These are phyloP conservation scores for Formica exsecta DNA, from an alignment of 1,140 invertebrate genomes.

Conservation along the genomic window DNA sequence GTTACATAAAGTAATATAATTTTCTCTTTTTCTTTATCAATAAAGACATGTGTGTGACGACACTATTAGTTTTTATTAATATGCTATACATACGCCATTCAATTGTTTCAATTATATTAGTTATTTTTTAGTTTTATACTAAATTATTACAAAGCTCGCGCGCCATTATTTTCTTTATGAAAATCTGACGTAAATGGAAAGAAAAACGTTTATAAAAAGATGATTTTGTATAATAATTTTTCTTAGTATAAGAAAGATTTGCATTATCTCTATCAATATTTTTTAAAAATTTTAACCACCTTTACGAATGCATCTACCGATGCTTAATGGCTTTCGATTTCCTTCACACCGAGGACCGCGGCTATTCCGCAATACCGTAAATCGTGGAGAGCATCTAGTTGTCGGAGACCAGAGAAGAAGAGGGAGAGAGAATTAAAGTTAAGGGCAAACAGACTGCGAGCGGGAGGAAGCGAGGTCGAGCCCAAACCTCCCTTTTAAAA, in stretches of 20 bases:
- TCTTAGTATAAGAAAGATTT: background rate
- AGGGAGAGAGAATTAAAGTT: constrained; percentile 54
- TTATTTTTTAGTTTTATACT: too few relatives aligned
- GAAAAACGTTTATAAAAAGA: too few relatives aligned
- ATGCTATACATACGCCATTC: too few relatives aligned
- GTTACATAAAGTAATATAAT: background rate
- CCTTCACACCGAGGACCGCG: constrained; percentile 59
- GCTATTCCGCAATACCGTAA: constrained; percentile 70
- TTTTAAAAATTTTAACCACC: background rate
- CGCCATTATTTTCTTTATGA: too few relatives aligned
- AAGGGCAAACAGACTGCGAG: constrained; percentile 22
- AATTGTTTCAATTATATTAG: too few relatives aligned
- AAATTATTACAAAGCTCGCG: too few relatives aligned
- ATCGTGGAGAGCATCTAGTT: constrained; percentile 65
- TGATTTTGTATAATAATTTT: constrained; percentile 34
- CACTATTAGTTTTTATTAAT: background rate
- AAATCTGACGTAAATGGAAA: too few relatives aligned
- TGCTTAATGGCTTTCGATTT: constrained; percentile 41
- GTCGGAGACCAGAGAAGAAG: constrained; percentile 13
- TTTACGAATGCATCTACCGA: background rate
- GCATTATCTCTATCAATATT: constrained; percentile 26
- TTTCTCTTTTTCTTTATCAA: background rate
- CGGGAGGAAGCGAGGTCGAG: constrained; percentile 14
- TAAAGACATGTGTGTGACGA: background rate
- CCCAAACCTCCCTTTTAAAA: constrained; percentile 69